These are phyloP conservation scores for Pelochelys cantorii DNA, from an alignment of 2,797 vertebrate genomes.

Conservation along the genomic window DNA sequence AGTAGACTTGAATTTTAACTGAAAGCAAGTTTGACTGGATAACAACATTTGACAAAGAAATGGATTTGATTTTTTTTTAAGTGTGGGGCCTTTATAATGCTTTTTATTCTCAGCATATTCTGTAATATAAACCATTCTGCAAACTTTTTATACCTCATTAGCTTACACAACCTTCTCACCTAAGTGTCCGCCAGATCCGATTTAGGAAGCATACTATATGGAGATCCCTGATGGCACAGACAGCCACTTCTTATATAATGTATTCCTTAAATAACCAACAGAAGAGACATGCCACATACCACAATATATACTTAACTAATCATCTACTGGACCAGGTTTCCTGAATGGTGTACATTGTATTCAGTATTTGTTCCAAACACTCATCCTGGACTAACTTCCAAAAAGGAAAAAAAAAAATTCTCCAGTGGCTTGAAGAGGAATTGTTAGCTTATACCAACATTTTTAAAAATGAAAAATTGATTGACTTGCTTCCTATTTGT, in stretches of 20 bases:
- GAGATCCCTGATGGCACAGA: background rate
- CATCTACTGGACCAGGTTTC: background rate
- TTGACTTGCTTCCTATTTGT: background rate
- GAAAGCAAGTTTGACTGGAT: background rate
- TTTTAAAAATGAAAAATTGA: background rate
- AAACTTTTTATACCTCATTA: background rate
- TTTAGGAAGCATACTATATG: background rate
- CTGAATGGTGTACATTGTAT: background rate
- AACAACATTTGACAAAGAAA: background rate
- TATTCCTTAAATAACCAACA: background rate
- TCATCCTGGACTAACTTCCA: background rate
- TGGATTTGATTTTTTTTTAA: background rate
- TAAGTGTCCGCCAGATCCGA: background rate
- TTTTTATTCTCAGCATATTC: background rate
- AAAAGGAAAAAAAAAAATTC: background rate
- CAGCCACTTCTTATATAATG: background rate
- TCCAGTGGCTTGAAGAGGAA: background rate
- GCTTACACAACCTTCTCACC: fast-evolving
- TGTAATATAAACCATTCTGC: background rate
- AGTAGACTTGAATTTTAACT: background rate
- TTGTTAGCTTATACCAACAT: background rate
- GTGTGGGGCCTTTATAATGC: background rate
- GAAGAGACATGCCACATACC: background rate
- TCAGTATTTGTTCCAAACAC: background rate
- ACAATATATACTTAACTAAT: background rate